Evolutionary conservation across 2,113 vertebrate species (phyloP).

Genomic region (Cottus gobio): DNA sequence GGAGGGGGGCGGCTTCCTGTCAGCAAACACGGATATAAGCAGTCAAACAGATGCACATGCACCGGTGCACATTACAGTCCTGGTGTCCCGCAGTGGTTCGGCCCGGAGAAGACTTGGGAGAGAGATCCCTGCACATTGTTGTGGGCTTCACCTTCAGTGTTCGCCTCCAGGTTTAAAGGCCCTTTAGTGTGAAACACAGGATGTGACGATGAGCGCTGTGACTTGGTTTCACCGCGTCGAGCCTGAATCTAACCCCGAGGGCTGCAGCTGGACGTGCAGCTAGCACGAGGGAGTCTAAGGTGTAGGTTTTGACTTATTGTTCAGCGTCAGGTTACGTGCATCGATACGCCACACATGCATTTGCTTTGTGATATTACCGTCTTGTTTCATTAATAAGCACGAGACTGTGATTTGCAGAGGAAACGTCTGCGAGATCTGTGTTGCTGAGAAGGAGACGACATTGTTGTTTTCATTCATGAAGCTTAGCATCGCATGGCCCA

Average conservation of each 20-base stretch:
- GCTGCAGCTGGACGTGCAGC: conserved; percentile 14
- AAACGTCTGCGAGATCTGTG: background rate
- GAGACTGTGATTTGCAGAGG: background rate
- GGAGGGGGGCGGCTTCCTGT: background rate
- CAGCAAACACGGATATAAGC: background rate
- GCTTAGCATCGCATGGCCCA: background rate
- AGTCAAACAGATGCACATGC: background rate
- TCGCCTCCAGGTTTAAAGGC: conserved; percentile 14
- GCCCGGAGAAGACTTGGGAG: conserved; percentile 8
- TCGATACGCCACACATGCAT: background rate
- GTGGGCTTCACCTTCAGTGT: background rate
- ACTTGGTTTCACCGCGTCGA: background rate
- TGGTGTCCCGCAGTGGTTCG: conserved; percentile 10
- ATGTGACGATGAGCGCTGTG: conserved; percentile 4
- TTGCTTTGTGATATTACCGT: background rate
- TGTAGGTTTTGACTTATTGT: conserved; percentile 4
- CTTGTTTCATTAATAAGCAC: background rate
- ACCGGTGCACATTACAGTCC: background rate
- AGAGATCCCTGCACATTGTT: background rate
- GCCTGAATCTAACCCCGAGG: background rate
- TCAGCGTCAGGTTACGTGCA: background rate
- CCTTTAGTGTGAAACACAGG: background rate
- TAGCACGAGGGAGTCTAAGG: background rate
- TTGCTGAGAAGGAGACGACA: background rate
- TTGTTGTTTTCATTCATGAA: too few relatives aligned